Percentiles rank a stretch among this genome's conserved stretches.
Conservation (phyloP, 2,888 invertebrate species). For the Alloscopus bannaensis region DNA sequence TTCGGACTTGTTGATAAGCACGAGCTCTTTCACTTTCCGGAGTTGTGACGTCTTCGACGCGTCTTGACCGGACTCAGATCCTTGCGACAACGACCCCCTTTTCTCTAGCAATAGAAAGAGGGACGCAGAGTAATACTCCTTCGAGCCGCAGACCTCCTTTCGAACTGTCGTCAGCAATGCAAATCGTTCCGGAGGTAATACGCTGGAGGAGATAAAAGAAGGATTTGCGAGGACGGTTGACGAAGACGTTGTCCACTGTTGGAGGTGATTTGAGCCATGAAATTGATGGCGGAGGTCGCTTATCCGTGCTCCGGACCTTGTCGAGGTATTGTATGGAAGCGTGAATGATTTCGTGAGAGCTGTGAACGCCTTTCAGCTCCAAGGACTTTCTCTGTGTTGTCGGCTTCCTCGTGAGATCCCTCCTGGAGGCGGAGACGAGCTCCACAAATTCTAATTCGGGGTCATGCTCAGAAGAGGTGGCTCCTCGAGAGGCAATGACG, state of each 20-base stretch:
- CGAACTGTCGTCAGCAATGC: conserved; percentile 30
- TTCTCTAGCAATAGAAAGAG: conserved; percentile 33
- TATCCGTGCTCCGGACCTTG: conserved; percentile 27
- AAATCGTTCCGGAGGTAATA: conserved; percentile 12
- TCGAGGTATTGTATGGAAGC: conserved; percentile 46
- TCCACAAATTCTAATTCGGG: conserved; percentile 20
- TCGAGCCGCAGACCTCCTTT: conserved; percentile 14
- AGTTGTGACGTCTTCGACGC: background rate
- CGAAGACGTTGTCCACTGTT: background rate
- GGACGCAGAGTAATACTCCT: conserved; percentile 35
- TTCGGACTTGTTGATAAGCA: conserved; percentile 48
- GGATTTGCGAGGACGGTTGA: conserved; percentile 17
- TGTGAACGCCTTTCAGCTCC: background rate
- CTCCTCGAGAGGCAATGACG: conserved; percentile 20
- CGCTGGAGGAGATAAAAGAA: background rate
- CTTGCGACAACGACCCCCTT: background rate
- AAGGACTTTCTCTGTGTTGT: conserved; percentile 39
- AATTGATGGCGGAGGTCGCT: no score
- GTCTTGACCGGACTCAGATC: background rate
- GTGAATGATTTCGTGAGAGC: conserved; percentile 18
- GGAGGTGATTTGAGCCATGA: no score
- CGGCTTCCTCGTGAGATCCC: conserved; percentile 37
- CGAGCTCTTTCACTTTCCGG: conserved; percentile 33
- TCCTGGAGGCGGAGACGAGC: conserved; percentile 16
- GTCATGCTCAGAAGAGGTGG: background rate